Percentiles rank a stretch among this genome's conserved stretches.
phyloP scores from a whole-genome alignment of 2,113 vertebrate species.

The Aegithalos caudatus region DNA sequence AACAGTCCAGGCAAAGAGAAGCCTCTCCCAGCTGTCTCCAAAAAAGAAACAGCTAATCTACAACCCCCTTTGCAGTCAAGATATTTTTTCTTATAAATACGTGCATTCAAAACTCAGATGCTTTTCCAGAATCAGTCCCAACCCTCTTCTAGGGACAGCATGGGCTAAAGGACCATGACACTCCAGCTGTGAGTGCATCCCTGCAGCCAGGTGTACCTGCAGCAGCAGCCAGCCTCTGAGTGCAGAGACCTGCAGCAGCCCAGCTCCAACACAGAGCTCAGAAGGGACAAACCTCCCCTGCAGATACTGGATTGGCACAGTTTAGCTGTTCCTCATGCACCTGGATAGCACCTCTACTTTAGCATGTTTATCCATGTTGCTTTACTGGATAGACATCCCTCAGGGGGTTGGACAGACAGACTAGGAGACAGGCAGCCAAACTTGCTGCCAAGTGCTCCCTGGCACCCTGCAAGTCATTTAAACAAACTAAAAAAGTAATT shows the following conservation, averaged over 20 bases:
- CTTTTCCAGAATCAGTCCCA: background rate
- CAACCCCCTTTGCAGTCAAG: background rate
- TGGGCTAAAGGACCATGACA: background rate
- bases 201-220: background rate
- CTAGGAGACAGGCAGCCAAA: background rate
- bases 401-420: accelerated
- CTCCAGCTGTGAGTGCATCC: background rate
- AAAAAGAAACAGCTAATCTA: background rate
- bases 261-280: background rate
- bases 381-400: background rate
- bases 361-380: background rate
- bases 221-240: background rate
- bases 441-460: background rate
- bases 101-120: background rate
- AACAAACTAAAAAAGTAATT: background rate
- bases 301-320: background rate
- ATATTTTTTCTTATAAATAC: background rate
- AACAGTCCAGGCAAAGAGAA: background rate
- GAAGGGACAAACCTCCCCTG: background rate
- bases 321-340: background rate
- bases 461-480: background rate
- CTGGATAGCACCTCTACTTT: background rate
- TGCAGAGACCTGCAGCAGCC: background rate
- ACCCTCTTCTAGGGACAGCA: background rate
- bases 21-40: background rate